Evolutionary conservation across 2,888 invertebrate species (phyloP), one percentile per base, ranked within the genome.

Genomic region (Caenorhabditis auriculariae): DNA sequence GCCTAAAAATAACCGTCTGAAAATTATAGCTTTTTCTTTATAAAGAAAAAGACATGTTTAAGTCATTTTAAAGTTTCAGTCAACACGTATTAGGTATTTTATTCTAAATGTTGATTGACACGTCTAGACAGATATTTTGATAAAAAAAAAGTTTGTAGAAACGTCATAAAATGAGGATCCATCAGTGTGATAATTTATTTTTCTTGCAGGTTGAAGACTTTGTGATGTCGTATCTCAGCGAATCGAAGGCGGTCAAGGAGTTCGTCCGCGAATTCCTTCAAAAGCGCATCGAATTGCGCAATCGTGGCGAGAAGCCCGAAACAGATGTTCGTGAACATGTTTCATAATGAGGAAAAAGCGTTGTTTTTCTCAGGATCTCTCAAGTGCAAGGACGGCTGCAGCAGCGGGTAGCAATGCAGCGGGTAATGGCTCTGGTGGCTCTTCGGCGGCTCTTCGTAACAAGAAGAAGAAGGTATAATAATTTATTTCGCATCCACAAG

Each of bases 381-480:
- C 72, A 12, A 62, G 66, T 21, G 69, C 72, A 43, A 58, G 64
- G 15, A 48, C 54, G 21, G 59, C 62, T 48, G 60, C 76, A 28
- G 67, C 67, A 44, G 67, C 72, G 19, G 73, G 60, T 49, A 52
- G 60, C 12, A 52, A 54, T 27, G 41, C 38, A 39, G 19, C 54
- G 28, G 46, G 60, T 37, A 59, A 58, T 24, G 51, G 54, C 35
- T 42, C 54, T 3, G 55, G 45, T n/a, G n/a, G n/a, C n/a, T n/a
- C n/a, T 23, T 48, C 48, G 39, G 57, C 57, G 48, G 56, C 46
- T 21, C 58, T 56, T 15, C 68, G 60, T 41, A 75, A 76, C 68
- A 77, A 77, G 59, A 73, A 72, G 61, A 74, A 72, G 63, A 78
- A 63, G 76, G 74, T 84, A n/a, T n/a, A n/a, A n/a, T n/a, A n/a